phyloP scores from a whole-genome alignment of 2,888 invertebrate genomes.

The Capitulum mitella region DNA sequence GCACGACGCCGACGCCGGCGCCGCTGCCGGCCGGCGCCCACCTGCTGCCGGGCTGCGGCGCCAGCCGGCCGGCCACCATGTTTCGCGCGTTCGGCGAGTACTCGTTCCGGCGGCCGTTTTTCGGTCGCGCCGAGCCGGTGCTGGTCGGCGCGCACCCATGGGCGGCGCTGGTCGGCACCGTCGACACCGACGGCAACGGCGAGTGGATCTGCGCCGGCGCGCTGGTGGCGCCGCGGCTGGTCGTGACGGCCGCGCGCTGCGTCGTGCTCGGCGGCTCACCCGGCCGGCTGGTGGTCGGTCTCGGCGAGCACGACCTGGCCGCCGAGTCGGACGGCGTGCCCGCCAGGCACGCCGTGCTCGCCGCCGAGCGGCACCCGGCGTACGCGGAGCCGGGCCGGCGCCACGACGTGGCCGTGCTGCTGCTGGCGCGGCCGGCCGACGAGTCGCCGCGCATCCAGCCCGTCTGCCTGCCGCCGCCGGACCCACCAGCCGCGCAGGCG shows the following conservation, averaged over 20 bases:
- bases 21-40: neutral
- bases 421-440: neutral
- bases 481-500: neutral
- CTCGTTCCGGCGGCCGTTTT: neutral
- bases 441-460: neutral
- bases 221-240: conserved; percentile 2
- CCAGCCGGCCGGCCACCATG: neutral
- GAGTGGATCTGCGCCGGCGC: conserved; percentile 6
- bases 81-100: neutral
- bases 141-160: neutral
- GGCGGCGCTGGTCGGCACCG: neutral
- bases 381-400: neutral
- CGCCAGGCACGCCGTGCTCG: neutral
- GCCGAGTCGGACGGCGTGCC: neutral
- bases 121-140: neutral
- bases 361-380: neutral
- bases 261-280: neutral
- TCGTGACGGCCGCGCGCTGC: neutral
- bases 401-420: conserved; percentile 8
- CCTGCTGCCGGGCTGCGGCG: neutral
- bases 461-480: conserved; percentile 7
- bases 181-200: neutral
- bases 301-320: conserved; percentile 7
- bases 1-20: neutral
- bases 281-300: neutral